These are phyloP conservation scores for Syndactyla subalaris DNA, from an alignment of 2,797 vertebrate genomes.

Conservation along the genomic window DNA sequence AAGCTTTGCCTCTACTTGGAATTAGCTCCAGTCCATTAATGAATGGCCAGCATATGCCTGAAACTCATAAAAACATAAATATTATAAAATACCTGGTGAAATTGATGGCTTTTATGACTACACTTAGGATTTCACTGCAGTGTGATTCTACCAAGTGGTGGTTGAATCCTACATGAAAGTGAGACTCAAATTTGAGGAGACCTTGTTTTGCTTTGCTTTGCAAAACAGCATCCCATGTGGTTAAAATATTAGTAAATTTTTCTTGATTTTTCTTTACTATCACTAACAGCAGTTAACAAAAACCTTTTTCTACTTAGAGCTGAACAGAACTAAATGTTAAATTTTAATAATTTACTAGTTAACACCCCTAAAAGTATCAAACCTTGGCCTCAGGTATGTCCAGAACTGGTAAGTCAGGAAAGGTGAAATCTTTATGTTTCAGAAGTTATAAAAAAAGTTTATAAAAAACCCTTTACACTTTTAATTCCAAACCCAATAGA, in stretches of 20 bases:
- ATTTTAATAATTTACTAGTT: background rate
- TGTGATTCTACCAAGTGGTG: background rate
- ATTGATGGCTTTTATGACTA: background rate
- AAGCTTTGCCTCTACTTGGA: background rate
- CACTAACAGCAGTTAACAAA: background rate
- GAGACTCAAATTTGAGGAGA: background rate
- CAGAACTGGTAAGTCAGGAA: background rate
- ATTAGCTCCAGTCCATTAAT: background rate
- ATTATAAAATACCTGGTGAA: background rate
- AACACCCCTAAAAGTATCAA: background rate
- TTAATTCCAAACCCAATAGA: background rate
- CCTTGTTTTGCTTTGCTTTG: background rate
- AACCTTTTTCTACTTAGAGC: background rate
- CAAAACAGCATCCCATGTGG: background rate
- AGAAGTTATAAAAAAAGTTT: background rate
- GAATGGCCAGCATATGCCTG: background rate
- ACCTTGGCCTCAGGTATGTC: background rate
- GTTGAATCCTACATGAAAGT: background rate
- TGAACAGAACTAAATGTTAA: background rate
- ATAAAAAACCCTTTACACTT: accelerated
- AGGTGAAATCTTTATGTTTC: background rate
- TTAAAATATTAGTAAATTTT: background rate
- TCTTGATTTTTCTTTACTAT: background rate
- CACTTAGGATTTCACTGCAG: background rate
- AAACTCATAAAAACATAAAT: background rate